Percentiles rank a stretch among this genome's conserved stretches.
Evolutionary conservation across 64 coral and sea anemone species (phyloP).

Genomic region (Porites lutea): DNA sequence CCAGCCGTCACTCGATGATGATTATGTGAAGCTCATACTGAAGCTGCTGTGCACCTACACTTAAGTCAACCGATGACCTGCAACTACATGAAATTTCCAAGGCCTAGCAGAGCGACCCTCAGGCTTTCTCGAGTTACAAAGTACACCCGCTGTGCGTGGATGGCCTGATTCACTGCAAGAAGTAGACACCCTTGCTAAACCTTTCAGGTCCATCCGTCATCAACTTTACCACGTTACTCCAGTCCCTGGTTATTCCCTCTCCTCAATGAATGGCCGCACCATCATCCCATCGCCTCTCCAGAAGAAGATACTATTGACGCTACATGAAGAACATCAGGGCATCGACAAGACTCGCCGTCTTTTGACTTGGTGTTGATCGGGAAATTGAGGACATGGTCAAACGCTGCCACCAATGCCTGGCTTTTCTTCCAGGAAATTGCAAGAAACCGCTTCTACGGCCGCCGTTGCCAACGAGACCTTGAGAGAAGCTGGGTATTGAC

Average conservation of each 20-base stretch:
- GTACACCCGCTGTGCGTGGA: conserved; percentile 25
- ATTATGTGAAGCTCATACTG: not conserved
- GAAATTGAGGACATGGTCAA: conserved; percentile 46
- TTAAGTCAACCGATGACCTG: conserved; percentile 14
- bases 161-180: conserved; percentile 9
- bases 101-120: too few relatives aligned
- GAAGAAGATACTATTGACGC: not conserved
- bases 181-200: not conserved
- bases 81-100: conserved; percentile 2
- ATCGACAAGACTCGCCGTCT: conserved; percentile 54
- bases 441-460: conserved; percentile 34
- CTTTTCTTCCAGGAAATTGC: conserved; percentile 6
- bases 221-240: conserved; percentile 1
- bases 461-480: conserved; percentile 10
- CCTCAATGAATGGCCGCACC: conserved; percentile 18
- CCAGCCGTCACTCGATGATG: not conserved
- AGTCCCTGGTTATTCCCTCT: not conserved
- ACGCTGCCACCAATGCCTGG: conserved; percentile 12
- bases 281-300: conserved; percentile 8
- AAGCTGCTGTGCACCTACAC: conserved; percentile 8
- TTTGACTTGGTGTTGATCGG: not conserved
- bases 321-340: conserved; percentile 37
- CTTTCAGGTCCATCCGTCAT: conserved; percentile 35
- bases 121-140: not conserved
- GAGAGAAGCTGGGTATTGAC: conserved; percentile 31